Conservation (phyloP, 2,797 vertebrate species). For the Poecilia picta region DNA sequence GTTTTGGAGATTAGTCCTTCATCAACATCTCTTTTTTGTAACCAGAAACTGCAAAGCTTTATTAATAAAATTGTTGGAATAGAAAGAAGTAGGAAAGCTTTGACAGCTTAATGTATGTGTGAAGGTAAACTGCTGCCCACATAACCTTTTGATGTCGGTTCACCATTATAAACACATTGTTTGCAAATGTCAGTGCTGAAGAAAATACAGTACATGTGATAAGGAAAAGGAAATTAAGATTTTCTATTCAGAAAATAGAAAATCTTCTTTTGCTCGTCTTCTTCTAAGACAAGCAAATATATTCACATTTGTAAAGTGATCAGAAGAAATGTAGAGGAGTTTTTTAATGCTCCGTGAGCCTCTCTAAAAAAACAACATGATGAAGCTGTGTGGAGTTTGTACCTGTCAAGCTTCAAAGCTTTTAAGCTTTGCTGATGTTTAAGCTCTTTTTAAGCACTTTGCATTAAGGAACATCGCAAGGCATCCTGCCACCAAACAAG, state of each 20-base stretch:
- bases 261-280: too few species aligned
- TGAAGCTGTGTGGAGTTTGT: conserved; percentile 4
- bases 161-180: conserved; percentile 54
- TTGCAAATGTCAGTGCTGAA: conserved; percentile 23
- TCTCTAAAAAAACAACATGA: conserved; percentile 18
- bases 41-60: conserved; percentile 40
- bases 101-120: conserved; percentile 59
- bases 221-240: conserved; percentile 7
- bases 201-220: conserved; percentile 7
- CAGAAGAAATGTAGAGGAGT: conserved; percentile 18
- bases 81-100: conserved; percentile 44
- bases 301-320: conserved; percentile 26
- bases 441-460: conserved; percentile 21
- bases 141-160: conserved; percentile 64
- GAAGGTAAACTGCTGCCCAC: conserved; percentile 48
- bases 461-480: neutral
- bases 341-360: conserved; percentile 31
- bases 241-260: conserved; percentile 2
- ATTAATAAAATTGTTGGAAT: conserved; percentile 28
- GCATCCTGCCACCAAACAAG: too few species aligned
- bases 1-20: conserved; percentile 33
- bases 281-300: conserved; percentile 1
- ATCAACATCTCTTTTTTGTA: conserved; percentile 51
- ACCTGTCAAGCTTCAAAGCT: conserved; percentile 30
- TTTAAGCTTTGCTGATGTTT: neutral